Evolutionary conservation across 64 coral and sea anemone genomes (phyloP).

Genomic region (Stichodactyla helianthus): DNA sequence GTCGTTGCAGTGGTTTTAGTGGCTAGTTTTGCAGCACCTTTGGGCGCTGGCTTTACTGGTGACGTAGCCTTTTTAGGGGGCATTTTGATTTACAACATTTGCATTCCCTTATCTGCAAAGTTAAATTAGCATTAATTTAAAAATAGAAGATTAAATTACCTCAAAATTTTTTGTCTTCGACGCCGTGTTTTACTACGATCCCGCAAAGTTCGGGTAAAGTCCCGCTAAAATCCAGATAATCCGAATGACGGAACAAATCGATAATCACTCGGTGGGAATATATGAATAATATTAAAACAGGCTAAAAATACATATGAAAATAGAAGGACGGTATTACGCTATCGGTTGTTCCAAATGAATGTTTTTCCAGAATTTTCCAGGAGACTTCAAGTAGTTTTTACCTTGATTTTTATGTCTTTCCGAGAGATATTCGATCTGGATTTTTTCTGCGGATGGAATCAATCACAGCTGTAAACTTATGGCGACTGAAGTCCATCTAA

Average conservation of each 20-base stretch:
- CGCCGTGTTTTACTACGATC: neutral
- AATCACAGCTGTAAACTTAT: neutral
- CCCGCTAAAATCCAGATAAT: conserved; percentile 13
- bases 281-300: neutral
- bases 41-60: conserved; percentile 36
- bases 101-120: neutral
- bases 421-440: neutral
- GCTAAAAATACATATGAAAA: neutral
- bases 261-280: neutral
- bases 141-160: neutral
- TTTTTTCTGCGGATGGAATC: neutral
- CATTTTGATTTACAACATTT: conserved; percentile 32
- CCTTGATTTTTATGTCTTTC: neutral
- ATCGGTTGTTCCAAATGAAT: neutral
- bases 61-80: conserved; percentile 71
- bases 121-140: neutral
- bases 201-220: conserved; percentile 3
- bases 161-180: neutral
- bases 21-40: conserved; percentile 31
- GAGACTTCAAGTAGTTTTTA: neutral
- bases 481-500: neutral
- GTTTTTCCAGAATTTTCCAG: neutral
- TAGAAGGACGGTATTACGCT: neutral
- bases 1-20: neutral
- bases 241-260: neutral